A percentile compares a stretch with the other conserved stretches of the same genome.
Conservation (phyloP, 2,113 vertebrate genomes). For the Grallaria varia region DNA sequence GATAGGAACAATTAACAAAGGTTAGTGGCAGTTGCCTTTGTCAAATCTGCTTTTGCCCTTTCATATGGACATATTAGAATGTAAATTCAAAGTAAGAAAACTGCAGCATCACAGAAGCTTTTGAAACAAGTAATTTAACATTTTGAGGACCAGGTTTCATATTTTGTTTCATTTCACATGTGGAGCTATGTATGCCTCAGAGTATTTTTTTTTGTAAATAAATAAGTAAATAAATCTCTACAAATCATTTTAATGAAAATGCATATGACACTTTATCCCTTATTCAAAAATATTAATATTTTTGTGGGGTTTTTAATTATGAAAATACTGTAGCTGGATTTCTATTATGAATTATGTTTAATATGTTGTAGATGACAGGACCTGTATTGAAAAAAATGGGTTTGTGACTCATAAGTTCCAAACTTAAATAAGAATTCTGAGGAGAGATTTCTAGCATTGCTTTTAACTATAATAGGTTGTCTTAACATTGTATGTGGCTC, state of each 20-base stretch:
- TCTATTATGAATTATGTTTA: background rate
- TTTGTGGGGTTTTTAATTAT: rapidly evolving
- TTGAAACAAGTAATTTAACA: background rate
- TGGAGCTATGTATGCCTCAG: background rate
- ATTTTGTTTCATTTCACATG: background rate
- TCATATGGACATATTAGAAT: background rate
- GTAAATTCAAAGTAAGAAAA: background rate
- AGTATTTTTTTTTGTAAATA: background rate
- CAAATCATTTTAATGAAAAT: background rate
- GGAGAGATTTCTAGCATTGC: background rate
- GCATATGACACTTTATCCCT: background rate
- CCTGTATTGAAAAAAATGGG: background rate
- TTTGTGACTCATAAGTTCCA: background rate
- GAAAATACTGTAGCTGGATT: background rate
- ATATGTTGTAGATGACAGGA: background rate
- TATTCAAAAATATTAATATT: background rate
- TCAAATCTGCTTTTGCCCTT: background rate
- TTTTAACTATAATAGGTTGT: background rate
- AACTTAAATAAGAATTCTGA: background rate
- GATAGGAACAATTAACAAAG: background rate
- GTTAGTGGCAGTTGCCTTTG: background rate
- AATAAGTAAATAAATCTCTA: background rate
- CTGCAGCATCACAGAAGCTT: background rate
- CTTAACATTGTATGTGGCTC: background rate
- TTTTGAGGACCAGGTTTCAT: background rate